Conservation (phyloP, 2,797 vertebrate genomes). For the Pangasius macronema region DNA sequence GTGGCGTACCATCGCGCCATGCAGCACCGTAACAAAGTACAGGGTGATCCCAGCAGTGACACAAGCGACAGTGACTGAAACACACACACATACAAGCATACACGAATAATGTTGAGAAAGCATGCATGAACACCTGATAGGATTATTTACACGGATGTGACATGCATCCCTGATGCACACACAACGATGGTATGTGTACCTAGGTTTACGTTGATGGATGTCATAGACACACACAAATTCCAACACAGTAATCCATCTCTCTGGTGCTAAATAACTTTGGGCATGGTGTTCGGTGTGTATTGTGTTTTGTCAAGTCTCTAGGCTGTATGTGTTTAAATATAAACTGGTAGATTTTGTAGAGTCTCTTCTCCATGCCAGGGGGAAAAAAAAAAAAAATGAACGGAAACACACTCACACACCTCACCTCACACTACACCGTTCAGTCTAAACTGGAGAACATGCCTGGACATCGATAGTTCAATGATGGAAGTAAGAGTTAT, state of each 20-base stretch:
- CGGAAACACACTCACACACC: background rate
- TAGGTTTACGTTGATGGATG: constrained; percentile 46
- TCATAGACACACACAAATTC: constrained; percentile 43
- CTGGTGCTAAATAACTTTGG: constrained; percentile 49
- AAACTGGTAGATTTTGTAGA: constrained; percentile 32
- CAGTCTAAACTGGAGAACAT: background rate
- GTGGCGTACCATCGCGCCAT: constrained; percentile 97
- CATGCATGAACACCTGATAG: constrained; percentile 26
- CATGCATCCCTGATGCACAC: background rate
- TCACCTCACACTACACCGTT: constrained; percentile 48
- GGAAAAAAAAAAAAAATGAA: background rate
- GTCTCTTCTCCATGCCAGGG: background rate
- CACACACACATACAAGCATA: constrained; percentile 26
- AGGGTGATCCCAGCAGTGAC: constrained; percentile 97
- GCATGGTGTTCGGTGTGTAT: constrained; percentile 40
- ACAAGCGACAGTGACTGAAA: constrained; percentile 93
- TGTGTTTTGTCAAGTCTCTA: constrained; percentile 11
- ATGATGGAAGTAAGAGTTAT: background rate
- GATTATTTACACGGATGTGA: background rate
- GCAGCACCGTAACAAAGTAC: constrained; percentile 99
- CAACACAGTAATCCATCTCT: constrained; percentile 22
- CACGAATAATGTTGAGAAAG: constrained; percentile 12
- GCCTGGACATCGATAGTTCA: constrained; percentile 1
- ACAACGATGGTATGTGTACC: background rate
- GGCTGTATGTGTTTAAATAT: constrained; percentile 33